A percentile compares a stretch with the other conserved stretches of the same genome.
Conservation (phyloP, 2,888 invertebrate genomes). For the Chesias legatella region DNA sequence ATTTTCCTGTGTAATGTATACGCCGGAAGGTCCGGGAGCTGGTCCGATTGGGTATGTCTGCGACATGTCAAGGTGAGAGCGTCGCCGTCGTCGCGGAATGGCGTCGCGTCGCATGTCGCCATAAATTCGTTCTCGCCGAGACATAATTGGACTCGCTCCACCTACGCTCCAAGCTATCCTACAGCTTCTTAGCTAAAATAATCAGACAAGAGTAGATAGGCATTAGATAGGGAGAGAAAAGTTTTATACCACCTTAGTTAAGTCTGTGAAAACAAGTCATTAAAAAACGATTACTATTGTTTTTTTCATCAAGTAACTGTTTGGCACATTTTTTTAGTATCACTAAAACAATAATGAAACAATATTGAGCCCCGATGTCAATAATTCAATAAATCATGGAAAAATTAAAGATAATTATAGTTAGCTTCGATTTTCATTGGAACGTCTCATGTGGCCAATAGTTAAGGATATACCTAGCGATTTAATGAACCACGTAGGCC, state of each 20-base stretch:
- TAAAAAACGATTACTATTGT: too few relatives aligned
- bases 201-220: conserved; percentile 7
- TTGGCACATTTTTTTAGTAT: too few relatives aligned
- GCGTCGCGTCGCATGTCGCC: conserved; percentile 36
- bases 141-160: conserved; percentile 66
- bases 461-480: background rate
- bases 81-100: conserved; percentile 22
- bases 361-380: too few relatives aligned
- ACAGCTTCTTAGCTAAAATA: conserved; percentile 21
- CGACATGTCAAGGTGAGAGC: conserved; percentile 50
- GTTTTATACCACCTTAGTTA: too few relatives aligned
- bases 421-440: background rate
- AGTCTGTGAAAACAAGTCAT: too few relatives aligned
- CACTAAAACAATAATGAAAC: too few relatives aligned
- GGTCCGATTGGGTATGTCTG: conserved; percentile 37
- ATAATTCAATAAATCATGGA: background rate
- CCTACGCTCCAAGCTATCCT: conserved; percentile 44
- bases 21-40: conserved; percentile 39
- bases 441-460: conserved; percentile 3
- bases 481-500: conserved; percentile 1
- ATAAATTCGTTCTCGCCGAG: conserved; percentile 65
- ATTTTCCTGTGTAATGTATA: conserved; percentile 3
- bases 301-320: too few relatives aligned
- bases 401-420: conserved; percentile 4
- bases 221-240: background rate